Conservation (phyloP, 2,888 invertebrate species). For the Furcula furcula region DNA sequence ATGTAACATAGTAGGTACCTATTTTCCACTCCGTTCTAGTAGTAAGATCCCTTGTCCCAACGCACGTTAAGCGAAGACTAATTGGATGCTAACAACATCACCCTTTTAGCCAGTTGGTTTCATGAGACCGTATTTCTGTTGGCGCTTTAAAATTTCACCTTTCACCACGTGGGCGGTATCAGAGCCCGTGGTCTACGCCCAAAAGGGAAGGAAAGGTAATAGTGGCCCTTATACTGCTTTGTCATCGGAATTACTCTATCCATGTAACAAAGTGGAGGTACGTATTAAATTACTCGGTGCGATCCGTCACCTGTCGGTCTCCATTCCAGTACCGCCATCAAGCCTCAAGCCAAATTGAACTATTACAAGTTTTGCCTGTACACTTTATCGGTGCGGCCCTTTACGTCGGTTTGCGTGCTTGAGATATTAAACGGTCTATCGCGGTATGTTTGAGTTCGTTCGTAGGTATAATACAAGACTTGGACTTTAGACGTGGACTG, state of each 20-base stretch:
- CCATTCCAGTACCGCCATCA: conserved; percentile 35
- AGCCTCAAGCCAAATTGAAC: conserved; percentile 39
- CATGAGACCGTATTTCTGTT: conserved; percentile 26
- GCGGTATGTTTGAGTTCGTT: too few relatives aligned
- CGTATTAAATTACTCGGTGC: conserved; percentile 42
- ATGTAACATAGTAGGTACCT: too few relatives aligned
- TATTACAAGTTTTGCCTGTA: conserved; percentile 26
- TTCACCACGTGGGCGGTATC: conserved; percentile 17
- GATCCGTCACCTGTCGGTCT: conserved; percentile 45
- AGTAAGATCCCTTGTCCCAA: conserved; percentile 17
- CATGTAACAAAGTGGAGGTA: conserved; percentile 45
- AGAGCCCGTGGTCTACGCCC: conserved; percentile 19
- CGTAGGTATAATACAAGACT: too few relatives aligned
- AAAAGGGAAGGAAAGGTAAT: conserved; percentile 28
- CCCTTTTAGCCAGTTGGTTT: conserved; percentile 26
- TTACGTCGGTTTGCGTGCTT: too few relatives aligned
- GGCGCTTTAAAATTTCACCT: conserved; percentile 32
- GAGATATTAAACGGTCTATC: too few relatives aligned
- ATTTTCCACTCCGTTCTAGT: not conserved
- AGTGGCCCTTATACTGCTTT: conserved; percentile 44
- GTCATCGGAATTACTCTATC: conserved; percentile 56
- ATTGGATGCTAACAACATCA: conserved; percentile 26
- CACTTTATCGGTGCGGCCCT: conserved; percentile 17
- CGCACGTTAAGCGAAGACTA: conserved; percentile 24
- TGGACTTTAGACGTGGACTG: too few relatives aligned